Evolutionary conservation across 2,888 invertebrate genomes (phyloP), one percentile per base, ranked within the genome.

Genomic region (Nymphalis urticae): DNA sequence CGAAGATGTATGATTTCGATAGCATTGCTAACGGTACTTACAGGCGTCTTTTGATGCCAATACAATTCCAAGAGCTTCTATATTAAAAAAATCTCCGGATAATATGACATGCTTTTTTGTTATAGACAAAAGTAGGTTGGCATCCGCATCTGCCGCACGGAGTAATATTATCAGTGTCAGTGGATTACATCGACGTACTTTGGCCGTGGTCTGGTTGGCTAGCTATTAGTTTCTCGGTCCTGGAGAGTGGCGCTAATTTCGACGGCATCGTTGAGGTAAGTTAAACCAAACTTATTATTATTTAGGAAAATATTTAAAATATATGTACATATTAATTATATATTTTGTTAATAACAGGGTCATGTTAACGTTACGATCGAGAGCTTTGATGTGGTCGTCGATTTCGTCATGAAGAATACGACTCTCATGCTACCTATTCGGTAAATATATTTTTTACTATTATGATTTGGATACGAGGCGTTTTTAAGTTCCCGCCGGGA

Each of bases 141-240:
- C 96, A 98, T 87, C 98, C 98, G 0, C 97, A 98, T 82, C 92
- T 95, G 2, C 96, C 96, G 0, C 95, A 97, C 87, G 98, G 98
- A 0, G 94, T 95, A 72, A 93, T 96, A 70, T 92, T 99, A 54
- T 95, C 97, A 64, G 95, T 97, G 48, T 94, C 97, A 0, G 94
- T 97, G 66, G 94, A 96, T 5, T 94, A 96, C 89, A 97, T 97
- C 16, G 94, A 95, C 74, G 93, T 96, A 50, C 90, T 99, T 65
- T 99, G 98, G 98, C 99, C 99, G 0, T 99, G 98, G 98, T 97
- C 98, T 1, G 99, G 99, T 0, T 99, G 97, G 96, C 87, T 99
- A 77, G 97, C 98, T 1, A 95, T 99, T 48, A 86, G 86, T 69
- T 87, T 92, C 75, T 86, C 90, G 0, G 95, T 95, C 0, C 80